Conservation (phyloP, 1,140 invertebrate genomes). For the Calosoma granatense region DNA sequence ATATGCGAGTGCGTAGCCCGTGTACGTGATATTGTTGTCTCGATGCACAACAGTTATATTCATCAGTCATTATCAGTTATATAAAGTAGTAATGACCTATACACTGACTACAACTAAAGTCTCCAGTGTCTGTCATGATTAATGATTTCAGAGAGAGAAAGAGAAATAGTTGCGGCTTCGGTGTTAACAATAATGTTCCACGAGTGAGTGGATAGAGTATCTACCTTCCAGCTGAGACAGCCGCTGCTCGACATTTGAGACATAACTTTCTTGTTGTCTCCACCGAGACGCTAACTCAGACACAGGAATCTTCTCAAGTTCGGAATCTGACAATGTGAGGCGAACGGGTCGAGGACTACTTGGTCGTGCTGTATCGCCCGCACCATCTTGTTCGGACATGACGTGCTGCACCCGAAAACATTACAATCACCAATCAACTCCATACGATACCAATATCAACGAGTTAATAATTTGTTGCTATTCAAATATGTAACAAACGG, state of each 20-base stretch:
- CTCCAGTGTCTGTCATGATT: constrained; percentile 4
- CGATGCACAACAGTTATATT: too few species aligned
- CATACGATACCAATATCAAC: too few species aligned
- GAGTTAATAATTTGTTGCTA: too few species aligned
- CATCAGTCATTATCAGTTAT: not conserved
- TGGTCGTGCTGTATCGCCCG: not conserved
- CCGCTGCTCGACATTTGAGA: constrained; percentile 27
- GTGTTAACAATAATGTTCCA: constrained; percentile 16
- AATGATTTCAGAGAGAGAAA: not conserved
- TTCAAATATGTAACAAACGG: too few species aligned
- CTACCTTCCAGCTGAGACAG: constrained; percentile 33
- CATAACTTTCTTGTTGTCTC: constrained; percentile 30
- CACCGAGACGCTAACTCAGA: constrained; percentile 28
- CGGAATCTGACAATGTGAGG: constrained; percentile 25
- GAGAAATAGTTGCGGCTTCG: constrained; percentile 4
- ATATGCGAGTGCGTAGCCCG: too few species aligned
- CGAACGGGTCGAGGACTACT: constrained; percentile 11
- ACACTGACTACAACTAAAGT: constrained; percentile 5
- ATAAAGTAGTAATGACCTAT: constrained; percentile 5
- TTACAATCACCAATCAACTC: not conserved
- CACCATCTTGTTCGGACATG: constrained; percentile 4
- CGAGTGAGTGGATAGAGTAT: constrained; percentile 20
- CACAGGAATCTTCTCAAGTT: constrained; percentile 22
- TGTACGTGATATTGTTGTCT: too few species aligned
- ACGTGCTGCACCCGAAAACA: not conserved